phyloP scores from a whole-genome alignment of 2,888 invertebrate genomes.

The Campaea margaritaria region DNA sequence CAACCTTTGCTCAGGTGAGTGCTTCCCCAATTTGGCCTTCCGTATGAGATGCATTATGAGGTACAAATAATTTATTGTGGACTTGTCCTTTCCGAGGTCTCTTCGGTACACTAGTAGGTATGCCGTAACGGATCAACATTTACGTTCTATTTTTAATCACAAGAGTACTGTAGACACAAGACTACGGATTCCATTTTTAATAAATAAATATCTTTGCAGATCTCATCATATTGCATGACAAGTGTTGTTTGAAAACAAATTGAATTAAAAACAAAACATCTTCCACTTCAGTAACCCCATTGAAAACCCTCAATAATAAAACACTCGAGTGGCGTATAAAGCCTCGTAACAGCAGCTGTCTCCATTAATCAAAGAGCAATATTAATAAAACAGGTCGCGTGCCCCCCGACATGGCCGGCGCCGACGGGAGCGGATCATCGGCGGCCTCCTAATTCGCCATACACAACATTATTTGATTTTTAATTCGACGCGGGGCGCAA shows the following conservation, averaged over 20 bases:
- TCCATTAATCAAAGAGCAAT: slow-evolving; percentile 44
- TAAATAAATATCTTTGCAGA: no score
- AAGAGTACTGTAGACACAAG: no score
- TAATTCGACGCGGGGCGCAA: slow-evolving; percentile 71
- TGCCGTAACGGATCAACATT: no score
- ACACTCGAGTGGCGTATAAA: slow-evolving; percentile 28
- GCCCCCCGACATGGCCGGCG: background rate
- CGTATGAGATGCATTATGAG: background rate
- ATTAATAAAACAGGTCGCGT: slow-evolving; percentile 28
- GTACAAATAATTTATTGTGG: background rate
- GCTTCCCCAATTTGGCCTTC: no score
- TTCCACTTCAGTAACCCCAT: background rate
- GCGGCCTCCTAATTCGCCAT: slow-evolving; percentile 64
- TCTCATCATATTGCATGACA: no score
- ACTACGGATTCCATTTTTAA: no score
- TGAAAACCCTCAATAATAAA: slow-evolving; percentile 21
- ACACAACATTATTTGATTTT: slow-evolving; percentile 83
- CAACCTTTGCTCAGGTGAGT: slow-evolving; percentile 24
- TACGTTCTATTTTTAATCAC: no score
- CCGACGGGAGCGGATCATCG: slow-evolving; percentile 9
- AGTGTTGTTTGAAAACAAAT: background rate
- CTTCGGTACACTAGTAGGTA: no score
- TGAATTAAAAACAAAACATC: background rate
- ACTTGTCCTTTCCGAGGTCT: background rate
- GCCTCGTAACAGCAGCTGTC: slow-evolving; percentile 41